phyloP scores from a whole-genome alignment of 2,888 invertebrate species.

The Sesamia inferens region DNA sequence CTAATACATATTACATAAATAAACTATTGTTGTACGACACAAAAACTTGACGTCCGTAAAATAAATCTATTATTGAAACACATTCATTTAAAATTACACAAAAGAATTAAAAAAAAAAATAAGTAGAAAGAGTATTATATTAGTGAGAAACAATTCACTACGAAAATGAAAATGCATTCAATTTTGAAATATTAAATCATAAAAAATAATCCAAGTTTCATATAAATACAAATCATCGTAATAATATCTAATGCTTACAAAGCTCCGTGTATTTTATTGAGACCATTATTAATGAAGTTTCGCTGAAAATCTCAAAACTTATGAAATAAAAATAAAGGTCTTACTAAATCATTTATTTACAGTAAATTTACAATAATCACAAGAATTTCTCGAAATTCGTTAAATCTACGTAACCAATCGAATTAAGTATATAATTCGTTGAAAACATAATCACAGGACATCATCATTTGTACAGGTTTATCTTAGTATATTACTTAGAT shows the following conservation, averaged over 20 bases:
- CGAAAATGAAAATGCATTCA: background rate
- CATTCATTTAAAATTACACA: too few relatives aligned
- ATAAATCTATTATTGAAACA: background rate
- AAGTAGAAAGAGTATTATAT: background rate
- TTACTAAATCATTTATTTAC: conserved; percentile 58
- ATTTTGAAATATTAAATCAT: conserved; percentile 3
- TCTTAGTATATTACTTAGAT: conserved; percentile 35
- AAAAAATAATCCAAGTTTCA: background rate
- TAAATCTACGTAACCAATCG: conserved; percentile 53
- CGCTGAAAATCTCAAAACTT: background rate
- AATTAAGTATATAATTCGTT: conserved; percentile 41
- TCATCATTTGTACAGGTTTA: conserved; percentile 65
- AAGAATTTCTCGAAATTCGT: conserved; percentile 39
- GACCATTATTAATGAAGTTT: conserved; percentile 15
- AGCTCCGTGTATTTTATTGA: conserved; percentile 20
- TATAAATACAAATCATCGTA: conserved; percentile 18
- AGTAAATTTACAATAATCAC: conserved; percentile 49
- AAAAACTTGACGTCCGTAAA: background rate
- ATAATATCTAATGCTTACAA: background rate
- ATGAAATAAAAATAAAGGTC: conserved; percentile 22
- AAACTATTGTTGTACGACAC: background rate
- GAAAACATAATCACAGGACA: conserved; percentile 80
- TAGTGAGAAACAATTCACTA: conserved; percentile 1
- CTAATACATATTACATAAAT: background rate
- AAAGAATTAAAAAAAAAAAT: too few relatives aligned